Percentiles rank a stretch among this genome's conserved stretches.
Evolutionary conservation across 2,888 invertebrate genomes (phyloP).

Genomic region (Antitype chi): DNA sequence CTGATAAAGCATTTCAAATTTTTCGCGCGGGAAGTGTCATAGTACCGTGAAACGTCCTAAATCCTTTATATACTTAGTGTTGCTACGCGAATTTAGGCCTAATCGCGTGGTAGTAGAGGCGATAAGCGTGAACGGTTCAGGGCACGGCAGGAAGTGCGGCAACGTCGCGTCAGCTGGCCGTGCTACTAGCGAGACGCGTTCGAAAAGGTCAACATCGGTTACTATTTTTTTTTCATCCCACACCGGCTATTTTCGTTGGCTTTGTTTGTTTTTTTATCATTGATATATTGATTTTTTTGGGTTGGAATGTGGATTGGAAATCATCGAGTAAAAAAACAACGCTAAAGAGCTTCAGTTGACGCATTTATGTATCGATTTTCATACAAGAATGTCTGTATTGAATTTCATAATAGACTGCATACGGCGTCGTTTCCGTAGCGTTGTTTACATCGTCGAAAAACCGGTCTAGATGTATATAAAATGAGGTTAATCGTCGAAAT

Average conservation of each 20-base stretch:
- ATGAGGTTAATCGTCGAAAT: constrained; percentile 49
- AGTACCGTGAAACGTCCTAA: constrained; percentile 85
- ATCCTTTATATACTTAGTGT: constrained; percentile 84
- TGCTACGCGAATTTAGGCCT: constrained; percentile 76
- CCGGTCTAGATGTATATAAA: constrained; percentile 21
- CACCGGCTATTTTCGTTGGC: constrained; percentile 83
- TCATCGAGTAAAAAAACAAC: constrained; percentile 49
- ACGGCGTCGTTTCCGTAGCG: constrained; percentile 35
- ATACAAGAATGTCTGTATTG: constrained; percentile 52
- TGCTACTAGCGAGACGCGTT: constrained; percentile 87
- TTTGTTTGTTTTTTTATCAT: constrained; percentile 80
- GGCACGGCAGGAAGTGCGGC: constrained; percentile 81
- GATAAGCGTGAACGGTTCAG: constrained; percentile 84
- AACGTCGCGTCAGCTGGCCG: constrained; percentile 90
- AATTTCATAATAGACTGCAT: constrained; percentile 57
- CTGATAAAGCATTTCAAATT: constrained; percentile 90
- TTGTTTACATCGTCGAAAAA: constrained; percentile 45
- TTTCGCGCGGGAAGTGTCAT: constrained; percentile 89
- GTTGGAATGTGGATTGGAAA: constrained; percentile 62
- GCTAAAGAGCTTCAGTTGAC: constrained; percentile 42
- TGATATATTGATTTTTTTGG: constrained; percentile 75
- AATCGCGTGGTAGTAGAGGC: constrained; percentile 78
- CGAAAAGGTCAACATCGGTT: constrained; percentile 90
- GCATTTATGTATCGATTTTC: constrained; percentile 59
- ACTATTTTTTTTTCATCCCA: constrained; percentile 86